Base-by-base conservation (phyloP, 2,888 invertebrate species). In the Lacanobia oleracea region DNA sequence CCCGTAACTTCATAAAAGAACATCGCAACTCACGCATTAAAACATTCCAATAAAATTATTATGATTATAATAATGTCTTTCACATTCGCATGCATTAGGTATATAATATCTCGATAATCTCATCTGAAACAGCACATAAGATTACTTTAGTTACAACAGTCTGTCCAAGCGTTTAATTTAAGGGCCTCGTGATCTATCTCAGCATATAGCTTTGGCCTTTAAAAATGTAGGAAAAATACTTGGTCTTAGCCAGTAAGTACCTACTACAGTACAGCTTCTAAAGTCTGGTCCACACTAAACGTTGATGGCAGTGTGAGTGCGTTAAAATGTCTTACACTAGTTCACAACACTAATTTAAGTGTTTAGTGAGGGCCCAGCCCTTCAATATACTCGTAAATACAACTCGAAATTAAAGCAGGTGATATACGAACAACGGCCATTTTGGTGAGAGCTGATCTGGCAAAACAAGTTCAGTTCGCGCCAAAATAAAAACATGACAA, bases 31-130 rank as follows among this genome's bases (percentile, higher is more conserved):
- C 77, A 77, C 74, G 68, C 86, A 77, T 57, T 74, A 72, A 74
- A 86, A 86, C 83, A 86, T 77, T 86, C 86, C 83, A 83, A 75
- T 79, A 77, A 70, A 65, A 51, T 53, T 27, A 27, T n/a, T 73
- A 77, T 75, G 73, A 77, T 74, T 60, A 74, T 62, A 75, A 77
- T 61, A 72, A 69, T 83, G 85, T 85, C 82, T 83, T 85, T 83
- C 77, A 74, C 72, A 64, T 81, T 70, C 66, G 74, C 76, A 79
- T 79, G 70, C 67, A 79, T 60, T 61, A 33, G 33, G 33, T 33
- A 61, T 78, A 80, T 80, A 82, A 84, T 82, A 81, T 85, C 70
- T 82, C 61, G 48, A 80, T 79, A 83, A 78, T 79, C 62, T 77
- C 77, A 77, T 74, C 60, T 59, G 61, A 79, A 63, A 76, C 74